Percentiles rank a stretch among this genome's conserved stretches.
Conservation (phyloP, 1,140 invertebrate genomes). For the Macrobrachium rosenbergii region DNA sequence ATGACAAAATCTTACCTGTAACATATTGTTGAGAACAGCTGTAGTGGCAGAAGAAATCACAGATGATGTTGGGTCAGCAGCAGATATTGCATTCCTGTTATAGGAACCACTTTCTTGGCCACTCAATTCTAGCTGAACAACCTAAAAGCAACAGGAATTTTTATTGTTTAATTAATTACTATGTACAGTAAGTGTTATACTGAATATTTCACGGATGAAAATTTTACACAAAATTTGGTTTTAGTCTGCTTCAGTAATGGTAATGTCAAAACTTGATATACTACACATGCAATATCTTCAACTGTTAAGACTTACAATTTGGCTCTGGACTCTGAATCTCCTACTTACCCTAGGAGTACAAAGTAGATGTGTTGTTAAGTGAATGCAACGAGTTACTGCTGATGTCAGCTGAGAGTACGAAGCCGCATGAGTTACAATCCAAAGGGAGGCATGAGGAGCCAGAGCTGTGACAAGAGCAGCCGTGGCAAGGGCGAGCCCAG, state of each 20-base stretch:
- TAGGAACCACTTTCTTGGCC: constrained; percentile 10
- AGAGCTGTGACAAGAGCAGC: constrained; percentile 40
- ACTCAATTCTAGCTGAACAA: constrained; percentile 48
- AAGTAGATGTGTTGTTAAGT: constrained; percentile 50
- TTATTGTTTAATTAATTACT: no score
- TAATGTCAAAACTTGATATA: no score
- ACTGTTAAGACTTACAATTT: no score
- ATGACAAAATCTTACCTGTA: neutral
- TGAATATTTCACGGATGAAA: no score
- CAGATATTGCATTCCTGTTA: neutral
- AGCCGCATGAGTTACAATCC: constrained; percentile 43
- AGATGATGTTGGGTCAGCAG: neutral
- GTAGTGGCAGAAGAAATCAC: constrained; percentile 13
- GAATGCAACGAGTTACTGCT: constrained; percentile 40
- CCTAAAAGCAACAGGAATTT: neutral
- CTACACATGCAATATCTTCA: no score
- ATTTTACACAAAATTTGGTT: no score
- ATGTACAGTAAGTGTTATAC: no score
- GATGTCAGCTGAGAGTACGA: constrained; percentile 49
- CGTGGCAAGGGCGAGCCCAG: constrained; percentile 38
- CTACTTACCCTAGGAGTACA: constrained; percentile 45
- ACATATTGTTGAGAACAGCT: constrained; percentile 40
- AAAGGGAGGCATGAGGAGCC: constrained; percentile 39
- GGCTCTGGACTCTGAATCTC: no score
- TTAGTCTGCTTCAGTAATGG: no score